Evolutionary conservation across 2,797 vertebrate genomes (phyloP).

Genomic region (Esox masquinongy): DNA sequence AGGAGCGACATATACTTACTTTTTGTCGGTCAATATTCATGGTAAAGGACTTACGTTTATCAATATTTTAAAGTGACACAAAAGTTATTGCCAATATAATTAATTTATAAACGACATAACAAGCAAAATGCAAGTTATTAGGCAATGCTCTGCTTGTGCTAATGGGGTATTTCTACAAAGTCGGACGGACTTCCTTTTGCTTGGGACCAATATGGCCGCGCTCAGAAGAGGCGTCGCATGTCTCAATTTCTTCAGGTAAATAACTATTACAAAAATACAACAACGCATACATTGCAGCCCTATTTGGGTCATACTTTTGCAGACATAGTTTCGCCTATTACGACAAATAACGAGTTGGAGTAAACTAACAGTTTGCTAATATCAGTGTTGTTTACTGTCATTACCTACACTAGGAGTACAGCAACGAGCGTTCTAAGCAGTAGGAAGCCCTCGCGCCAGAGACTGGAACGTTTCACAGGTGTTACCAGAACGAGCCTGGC

Average conservation of each 20-base stretch:
- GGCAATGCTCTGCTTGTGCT: slow-evolving; percentile 44
- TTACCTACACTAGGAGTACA: slow-evolving; percentile 56
- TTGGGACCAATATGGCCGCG: slow-evolving; percentile 69
- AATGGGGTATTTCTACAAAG: slow-evolving; percentile 44
- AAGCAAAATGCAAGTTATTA: slow-evolving; percentile 47
- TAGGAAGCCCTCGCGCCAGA: slow-evolving; percentile 35
- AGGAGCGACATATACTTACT: slow-evolving; percentile 21
- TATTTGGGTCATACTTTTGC: not conserved
- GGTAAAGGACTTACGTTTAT: not conserved
- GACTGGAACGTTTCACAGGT: slow-evolving; percentile 41
- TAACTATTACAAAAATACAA: not conserved
- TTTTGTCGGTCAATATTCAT: not conserved
- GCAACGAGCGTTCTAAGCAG: slow-evolving; percentile 38
- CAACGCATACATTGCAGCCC: not conserved
- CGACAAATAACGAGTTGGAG: not conserved
- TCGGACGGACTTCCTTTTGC: slow-evolving; percentile 46
- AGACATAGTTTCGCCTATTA: not conserved
- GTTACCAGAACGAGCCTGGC: slow-evolving; percentile 34
- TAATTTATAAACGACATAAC: not conserved
- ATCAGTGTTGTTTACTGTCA: not conserved
- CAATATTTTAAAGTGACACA: not conserved
- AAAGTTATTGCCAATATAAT: not conserved
- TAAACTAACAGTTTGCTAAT: not conserved
- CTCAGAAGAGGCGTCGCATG: slow-evolving; percentile 37
- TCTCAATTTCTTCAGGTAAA: slow-evolving; percentile 66